phyloP scores from a whole-genome alignment of 2,888 invertebrate genomes.

The Megastigmus dorsalis region DNA sequence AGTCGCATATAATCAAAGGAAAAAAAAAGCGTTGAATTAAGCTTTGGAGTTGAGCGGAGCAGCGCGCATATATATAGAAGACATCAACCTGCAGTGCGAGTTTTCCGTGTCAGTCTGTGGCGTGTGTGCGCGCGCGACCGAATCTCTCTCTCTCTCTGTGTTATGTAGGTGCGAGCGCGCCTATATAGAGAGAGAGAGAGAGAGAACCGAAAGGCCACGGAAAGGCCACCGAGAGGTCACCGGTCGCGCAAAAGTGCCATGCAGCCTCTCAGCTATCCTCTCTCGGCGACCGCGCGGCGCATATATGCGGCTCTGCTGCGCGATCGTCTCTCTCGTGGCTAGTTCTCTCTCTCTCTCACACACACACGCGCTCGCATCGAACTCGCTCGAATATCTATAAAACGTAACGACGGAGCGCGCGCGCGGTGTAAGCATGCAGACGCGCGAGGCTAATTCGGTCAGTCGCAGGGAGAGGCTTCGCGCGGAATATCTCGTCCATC shows the following conservation, averaged over 20 bases:
- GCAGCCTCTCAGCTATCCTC: constrained; percentile 29
- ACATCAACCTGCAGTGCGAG: constrained; percentile 20
- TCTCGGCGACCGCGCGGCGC: background rate
- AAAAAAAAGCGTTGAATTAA: background rate
- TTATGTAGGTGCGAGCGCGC: background rate
- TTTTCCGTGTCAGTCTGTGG: constrained; percentile 35
- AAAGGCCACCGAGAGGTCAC: constrained; percentile 53
- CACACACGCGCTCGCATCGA: background rate
- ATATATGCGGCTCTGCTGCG: no score
- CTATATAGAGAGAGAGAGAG: no score
- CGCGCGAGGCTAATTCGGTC: no score
- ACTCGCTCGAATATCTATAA: no score
- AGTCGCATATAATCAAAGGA: background rate
- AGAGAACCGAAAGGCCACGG: constrained; percentile 46
- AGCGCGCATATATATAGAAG: background rate
- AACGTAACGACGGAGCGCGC: background rate
- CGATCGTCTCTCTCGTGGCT: no score
- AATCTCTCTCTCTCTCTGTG: no score
- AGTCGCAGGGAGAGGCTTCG: no score
- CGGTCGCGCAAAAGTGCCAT: constrained; percentile 48
- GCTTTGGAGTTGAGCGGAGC: background rate
- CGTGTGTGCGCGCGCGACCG: background rate
- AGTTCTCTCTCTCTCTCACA: no score
- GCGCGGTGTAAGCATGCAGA: no score
- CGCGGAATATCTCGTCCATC: no score